Percentiles rank a stretch among this genome's conserved stretches.
phyloP scores from a whole-genome alignment of 1,140 invertebrate genomes.

The Colletes latitarsis region DNA sequence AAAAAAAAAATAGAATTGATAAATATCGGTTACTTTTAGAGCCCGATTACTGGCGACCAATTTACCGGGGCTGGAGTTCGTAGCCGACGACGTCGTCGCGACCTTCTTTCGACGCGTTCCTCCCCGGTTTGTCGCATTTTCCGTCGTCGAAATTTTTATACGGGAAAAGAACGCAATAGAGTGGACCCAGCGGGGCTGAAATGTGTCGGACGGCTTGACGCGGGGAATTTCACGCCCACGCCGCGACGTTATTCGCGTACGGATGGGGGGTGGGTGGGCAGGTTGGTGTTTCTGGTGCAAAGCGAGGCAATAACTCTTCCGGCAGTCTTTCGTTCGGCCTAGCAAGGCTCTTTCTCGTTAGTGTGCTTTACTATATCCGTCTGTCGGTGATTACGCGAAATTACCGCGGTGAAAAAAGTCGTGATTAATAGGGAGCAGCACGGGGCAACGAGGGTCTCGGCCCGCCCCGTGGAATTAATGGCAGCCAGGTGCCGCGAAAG shows the following conservation, averaged over 20 bases:
- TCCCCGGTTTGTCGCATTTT: not conserved
- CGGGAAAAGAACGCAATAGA: slow-evolving; percentile 2
- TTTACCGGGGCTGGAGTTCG: not conserved
- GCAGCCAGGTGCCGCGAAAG: slow-evolving; percentile 43
- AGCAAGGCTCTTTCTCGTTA: slow-evolving; percentile 22
- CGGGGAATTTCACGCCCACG: slow-evolving; percentile 32
- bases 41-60: no score
- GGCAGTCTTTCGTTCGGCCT: slow-evolving; percentile 1
- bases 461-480: slow-evolving; percentile 27
- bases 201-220: not conserved
- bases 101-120: not conserved
- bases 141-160: slow-evolving; percentile 12
- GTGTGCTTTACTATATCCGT: slow-evolving; percentile 20
- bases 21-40: not conserved
- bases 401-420: not conserved
- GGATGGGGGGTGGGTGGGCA: not conserved
- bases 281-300: not conserved
- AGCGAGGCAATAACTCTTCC: slow-evolving; percentile 9
- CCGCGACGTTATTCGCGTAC: not conserved
- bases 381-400: slow-evolving; percentile 37
- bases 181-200: not conserved
- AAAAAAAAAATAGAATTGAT: no score
- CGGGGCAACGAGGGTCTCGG: not conserved
- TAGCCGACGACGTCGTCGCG: slow-evolving; percentile 8
- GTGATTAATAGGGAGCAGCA: slow-evolving; percentile 29